Conservation (phyloP, 2,888 invertebrate species). For the Stenurella melanura region DNA sequence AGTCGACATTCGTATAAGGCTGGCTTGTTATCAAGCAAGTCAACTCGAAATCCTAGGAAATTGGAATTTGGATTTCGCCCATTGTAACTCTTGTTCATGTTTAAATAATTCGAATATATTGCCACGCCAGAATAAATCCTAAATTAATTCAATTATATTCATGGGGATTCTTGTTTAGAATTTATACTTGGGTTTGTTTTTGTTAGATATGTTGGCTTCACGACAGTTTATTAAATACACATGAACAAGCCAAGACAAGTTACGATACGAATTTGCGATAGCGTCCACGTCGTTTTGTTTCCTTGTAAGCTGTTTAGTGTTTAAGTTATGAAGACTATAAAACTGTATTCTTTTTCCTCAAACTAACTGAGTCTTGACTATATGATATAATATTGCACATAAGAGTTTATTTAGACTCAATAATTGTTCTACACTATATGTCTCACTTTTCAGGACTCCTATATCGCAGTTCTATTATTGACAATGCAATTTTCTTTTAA, state of each 20-base stretch:
- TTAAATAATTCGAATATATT: constrained; percentile 30
- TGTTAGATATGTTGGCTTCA: constrained; percentile 10
- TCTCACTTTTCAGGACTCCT: too few relatives aligned
- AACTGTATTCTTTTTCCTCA: not conserved
- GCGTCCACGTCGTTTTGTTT: not conserved
- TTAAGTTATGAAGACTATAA: not conserved
- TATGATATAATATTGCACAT: too few relatives aligned
- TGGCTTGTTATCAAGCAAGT: constrained; percentile 22
- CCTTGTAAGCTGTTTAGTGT: not conserved
- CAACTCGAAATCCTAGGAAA: constrained; percentile 32
- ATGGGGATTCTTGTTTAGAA: not conserved
- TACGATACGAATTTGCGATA: constrained; percentile 1
- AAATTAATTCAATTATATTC: constrained; percentile 29
- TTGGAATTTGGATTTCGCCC: constrained; percentile 36
- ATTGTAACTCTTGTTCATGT: constrained; percentile 32
- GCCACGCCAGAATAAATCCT: constrained; percentile 23
- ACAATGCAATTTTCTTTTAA: too few relatives aligned
- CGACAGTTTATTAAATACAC: not conserved
- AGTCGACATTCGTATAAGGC: not conserved
- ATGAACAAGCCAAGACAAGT: not conserved
- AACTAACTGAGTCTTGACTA: not conserved
- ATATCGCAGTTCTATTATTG: too few relatives aligned
- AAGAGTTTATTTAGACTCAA: too few relatives aligned
- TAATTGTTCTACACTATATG: too few relatives aligned
- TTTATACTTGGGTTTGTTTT: constrained; percentile 15